phyloP scores from a whole-genome alignment of 2,888 invertebrate genomes.

The Spodoptera exigua region DNA sequence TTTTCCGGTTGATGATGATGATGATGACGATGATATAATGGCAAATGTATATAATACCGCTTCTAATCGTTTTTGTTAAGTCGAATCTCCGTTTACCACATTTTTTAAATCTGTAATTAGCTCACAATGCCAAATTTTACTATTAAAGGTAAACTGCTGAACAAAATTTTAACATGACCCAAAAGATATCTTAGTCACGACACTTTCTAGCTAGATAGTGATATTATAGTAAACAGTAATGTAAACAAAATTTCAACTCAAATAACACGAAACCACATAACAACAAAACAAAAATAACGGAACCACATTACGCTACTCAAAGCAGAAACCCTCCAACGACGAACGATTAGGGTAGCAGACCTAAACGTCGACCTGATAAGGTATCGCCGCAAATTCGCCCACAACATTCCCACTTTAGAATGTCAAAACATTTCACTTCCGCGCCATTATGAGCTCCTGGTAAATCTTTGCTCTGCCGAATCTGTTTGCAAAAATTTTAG shows the following conservation, averaged over 20 bases:
- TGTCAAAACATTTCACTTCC: constrained; percentile 52
- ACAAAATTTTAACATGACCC: too few relatives aligned
- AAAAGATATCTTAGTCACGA: too few relatives aligned
- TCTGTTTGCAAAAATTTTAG: constrained; percentile 16
- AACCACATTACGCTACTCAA: constrained; percentile 7
- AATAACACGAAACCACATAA: background rate
- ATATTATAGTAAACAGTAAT: too few relatives aligned
- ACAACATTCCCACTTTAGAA: constrained; percentile 44
- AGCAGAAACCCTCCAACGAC: constrained; percentile 47
- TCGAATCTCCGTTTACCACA: too few relatives aligned
- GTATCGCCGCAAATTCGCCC: constrained; percentile 51
- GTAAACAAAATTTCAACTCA: background rate
- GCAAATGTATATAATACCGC: too few relatives aligned
- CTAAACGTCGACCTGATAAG: constrained; percentile 56
- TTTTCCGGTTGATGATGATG: too few relatives aligned
- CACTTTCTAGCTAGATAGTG: too few relatives aligned
- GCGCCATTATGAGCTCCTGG: constrained; percentile 55
- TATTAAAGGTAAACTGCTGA: too few relatives aligned
- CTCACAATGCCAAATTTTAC: too few relatives aligned
- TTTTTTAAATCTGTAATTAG: too few relatives aligned
- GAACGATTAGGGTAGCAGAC: constrained; percentile 53
- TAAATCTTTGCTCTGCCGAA: constrained; percentile 32
- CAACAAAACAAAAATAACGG: constrained; percentile 2
- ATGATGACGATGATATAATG: too few relatives aligned
- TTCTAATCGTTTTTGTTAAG: too few relatives aligned